phyloP scores from a whole-genome alignment of 2,888 invertebrate genomes.

The Diachrysia chrysitis region DNA sequence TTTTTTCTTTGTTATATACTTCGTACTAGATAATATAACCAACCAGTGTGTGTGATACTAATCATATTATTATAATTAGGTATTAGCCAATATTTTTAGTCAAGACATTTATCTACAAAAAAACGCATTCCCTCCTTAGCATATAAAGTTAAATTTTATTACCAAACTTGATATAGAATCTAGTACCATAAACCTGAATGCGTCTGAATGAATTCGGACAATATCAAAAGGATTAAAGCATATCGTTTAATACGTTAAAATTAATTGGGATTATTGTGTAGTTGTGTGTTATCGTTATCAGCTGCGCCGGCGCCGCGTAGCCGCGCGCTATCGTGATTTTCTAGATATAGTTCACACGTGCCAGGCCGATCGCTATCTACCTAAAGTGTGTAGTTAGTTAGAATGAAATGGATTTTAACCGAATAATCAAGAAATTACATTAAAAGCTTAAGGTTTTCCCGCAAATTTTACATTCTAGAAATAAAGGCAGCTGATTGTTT shows the following conservation, averaged over 20 bases:
- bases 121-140: background rate
- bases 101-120: too few species aligned
- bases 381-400: slow-evolving; percentile 10
- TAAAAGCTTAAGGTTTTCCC: too few species aligned
- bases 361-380: slow-evolving; percentile 54
- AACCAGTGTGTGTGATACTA: too few species aligned
- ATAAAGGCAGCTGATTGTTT: too few species aligned
- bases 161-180: too few species aligned
- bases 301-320: slow-evolving; percentile 64
- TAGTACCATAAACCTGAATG: background rate
- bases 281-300: slow-evolving; percentile 56
- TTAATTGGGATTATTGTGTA: slow-evolving; percentile 56
- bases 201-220: slow-evolving; percentile 6
- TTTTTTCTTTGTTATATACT: too few species aligned
- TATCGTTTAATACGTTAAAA: slow-evolving; percentile 30
- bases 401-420: slow-evolving; percentile 14
- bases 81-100: too few species aligned
- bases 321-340: slow-evolving; percentile 70
- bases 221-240: slow-evolving; percentile 2
- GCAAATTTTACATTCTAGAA: too few species aligned
- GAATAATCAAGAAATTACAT: background rate
- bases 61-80: too few species aligned
- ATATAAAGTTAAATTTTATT: background rate
- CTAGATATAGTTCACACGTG: slow-evolving; percentile 64
- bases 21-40: too few species aligned